These are phyloP conservation scores for Oncorhynchus kisutch DNA, from an alignment of 2,113 vertebrate species.

Conservation along the genomic window DNA sequence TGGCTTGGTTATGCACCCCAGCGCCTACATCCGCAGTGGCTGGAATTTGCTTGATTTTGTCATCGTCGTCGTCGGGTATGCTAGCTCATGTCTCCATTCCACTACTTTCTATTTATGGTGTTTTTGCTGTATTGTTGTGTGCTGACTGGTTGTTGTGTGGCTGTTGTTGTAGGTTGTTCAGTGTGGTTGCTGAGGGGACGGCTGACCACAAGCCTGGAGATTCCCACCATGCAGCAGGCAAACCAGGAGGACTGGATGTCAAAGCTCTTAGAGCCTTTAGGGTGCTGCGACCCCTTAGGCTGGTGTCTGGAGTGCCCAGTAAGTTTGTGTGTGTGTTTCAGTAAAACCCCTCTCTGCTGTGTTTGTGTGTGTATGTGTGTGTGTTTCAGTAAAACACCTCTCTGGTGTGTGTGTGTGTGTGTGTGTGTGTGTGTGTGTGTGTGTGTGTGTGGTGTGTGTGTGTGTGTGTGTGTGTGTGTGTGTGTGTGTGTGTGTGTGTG, in stretches of 20 bases:
- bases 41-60: conserved; percentile 95
- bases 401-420: neutral
- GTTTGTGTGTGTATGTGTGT: too few relatives aligned
- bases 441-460: neutral
- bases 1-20: conserved; percentile 91
- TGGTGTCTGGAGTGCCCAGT: conserved; percentile 95
- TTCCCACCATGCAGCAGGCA: conserved; percentile 83
- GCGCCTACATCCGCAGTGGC: conserved; percentile 93
- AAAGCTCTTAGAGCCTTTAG: conserved; percentile 92
- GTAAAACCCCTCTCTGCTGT: too few relatives aligned
- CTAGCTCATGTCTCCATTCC: neutral
- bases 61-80: conserved; percentile 89
- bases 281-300: conserved; percentile 87
- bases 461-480: neutral
- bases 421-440: neutral
- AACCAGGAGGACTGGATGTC: conserved; percentile 91
- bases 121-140: too few relatives aligned
- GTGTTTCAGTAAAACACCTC: too few relatives aligned
- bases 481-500: neutral
- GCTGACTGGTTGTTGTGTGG: neutral
- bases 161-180: conserved; percentile 75
- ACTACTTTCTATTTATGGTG: neutral
- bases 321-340: conserved; percentile 39
- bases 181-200: conserved; percentile 81
- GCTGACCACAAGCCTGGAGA: conserved; percentile 82